Evolutionary conservation across 2,888 invertebrate genomes (phyloP).

Genomic region (Drosophila anomalipes): DNA sequence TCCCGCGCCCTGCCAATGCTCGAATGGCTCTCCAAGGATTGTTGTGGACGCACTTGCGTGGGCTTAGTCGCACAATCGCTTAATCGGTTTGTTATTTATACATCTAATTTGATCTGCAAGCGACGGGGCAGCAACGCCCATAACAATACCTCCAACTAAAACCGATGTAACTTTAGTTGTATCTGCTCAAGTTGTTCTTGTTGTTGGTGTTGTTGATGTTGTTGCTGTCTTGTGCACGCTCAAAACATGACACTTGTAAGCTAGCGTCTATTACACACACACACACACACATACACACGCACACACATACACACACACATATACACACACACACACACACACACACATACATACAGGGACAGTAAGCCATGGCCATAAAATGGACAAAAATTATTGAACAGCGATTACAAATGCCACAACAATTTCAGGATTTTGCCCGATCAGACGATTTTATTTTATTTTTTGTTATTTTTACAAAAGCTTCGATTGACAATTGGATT

Average conservation of each 20-base stretch:
- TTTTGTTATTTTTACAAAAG: constrained; percentile 10
- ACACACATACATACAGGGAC: constrained; percentile 32
- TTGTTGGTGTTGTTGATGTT: constrained; percentile 21
- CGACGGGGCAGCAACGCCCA: constrained; percentile 59
- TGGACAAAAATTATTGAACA: constrained; percentile 78
- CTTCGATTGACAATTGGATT: constrained; percentile 45
- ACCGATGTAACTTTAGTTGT: constrained; percentile 36
- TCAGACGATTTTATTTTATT: constrained; percentile 30
- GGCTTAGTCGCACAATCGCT: constrained; percentile 76
- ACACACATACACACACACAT: constrained; percentile 27
- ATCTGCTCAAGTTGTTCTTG: constrained; percentile 24
- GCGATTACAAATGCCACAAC: constrained; percentile 77
- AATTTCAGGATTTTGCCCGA: constrained; percentile 48
- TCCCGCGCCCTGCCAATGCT: constrained; percentile 2
- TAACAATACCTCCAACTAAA: constrained; percentile 35
- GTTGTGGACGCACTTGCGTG: constrained; percentile 49
- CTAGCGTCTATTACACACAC: constrained; percentile 48
- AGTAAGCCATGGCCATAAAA: constrained; percentile 74
- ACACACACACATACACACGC: constrained; percentile 18
- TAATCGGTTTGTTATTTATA: constrained; percentile 82
- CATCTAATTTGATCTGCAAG: constrained; percentile 81
- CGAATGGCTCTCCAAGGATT: constrained; percentile 55
- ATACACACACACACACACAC: constrained; percentile 17
- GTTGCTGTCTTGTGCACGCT: constrained; percentile 44
- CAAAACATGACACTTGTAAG: constrained; percentile 80